Percentiles rank a stretch among this genome's conserved stretches.
phyloP scores from a whole-genome alignment of 1,140 invertebrate genomes.

The Euglossa dilemma region DNA sequence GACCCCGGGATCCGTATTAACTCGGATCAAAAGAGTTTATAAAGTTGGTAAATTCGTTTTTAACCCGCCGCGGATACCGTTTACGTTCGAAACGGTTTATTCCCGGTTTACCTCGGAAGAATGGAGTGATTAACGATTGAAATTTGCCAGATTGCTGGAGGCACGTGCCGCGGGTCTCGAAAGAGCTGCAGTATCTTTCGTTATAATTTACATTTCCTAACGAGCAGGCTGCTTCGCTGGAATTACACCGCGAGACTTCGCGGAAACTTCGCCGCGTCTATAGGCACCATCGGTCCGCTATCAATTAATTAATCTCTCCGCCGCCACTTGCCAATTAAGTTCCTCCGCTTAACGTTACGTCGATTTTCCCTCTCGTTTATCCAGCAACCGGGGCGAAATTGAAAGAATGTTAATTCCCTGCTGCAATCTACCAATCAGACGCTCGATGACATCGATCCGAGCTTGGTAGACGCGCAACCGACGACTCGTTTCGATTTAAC shows the following conservation, averaged over 20 bases:
- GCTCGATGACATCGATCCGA: neutral
- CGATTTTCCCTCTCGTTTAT: neutral
- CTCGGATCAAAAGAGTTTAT: too few species aligned
- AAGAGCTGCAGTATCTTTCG: neutral
- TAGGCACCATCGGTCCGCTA: neutral
- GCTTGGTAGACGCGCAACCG: accelerated
- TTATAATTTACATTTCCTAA: neutral
- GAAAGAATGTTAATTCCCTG: too few species aligned
- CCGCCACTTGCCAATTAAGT: neutral
- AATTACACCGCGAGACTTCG: neutral
- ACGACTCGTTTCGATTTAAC: neutral
- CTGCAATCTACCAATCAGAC: too few species aligned
- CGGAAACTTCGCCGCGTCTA: neutral
- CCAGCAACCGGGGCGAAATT: too few species aligned
- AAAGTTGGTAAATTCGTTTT: too few species aligned
- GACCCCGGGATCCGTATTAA: too few species aligned
- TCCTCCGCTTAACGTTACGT: neutral
- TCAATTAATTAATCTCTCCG: constrained; percentile 19
- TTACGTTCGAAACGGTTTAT: too few species aligned
- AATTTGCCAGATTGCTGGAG: neutral
- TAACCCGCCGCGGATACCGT: too few species aligned
- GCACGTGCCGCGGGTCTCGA: neutral
- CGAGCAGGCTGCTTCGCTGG: neutral
- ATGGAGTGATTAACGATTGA: too few species aligned
- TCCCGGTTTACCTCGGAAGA: too few species aligned